These are phyloP conservation scores for Tachina grossa DNA, from an alignment of 2,888 invertebrate species.

Conservation along the genomic window DNA sequence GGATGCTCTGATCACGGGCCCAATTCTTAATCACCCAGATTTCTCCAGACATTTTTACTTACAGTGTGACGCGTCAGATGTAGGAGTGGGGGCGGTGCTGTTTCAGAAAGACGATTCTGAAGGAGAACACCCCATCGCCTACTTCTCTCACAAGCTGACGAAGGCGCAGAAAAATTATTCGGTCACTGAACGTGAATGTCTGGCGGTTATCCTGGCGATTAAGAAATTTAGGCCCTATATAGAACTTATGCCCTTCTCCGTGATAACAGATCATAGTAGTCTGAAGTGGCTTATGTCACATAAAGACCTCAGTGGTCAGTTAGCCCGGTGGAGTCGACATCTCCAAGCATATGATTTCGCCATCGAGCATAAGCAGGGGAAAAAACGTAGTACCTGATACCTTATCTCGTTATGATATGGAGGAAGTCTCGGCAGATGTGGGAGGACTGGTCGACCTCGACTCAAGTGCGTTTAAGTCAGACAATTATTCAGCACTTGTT, in stretches of 20 bases:
- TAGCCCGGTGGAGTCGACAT: background rate
- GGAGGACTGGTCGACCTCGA: too few relatives aligned
- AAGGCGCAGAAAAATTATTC: background rate
- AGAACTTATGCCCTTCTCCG: conserved; percentile 3
- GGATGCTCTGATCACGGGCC: background rate
- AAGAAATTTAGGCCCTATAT: conserved; percentile 4
- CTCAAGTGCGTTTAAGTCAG: background rate
- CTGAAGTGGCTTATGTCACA: too few relatives aligned
- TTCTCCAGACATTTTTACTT: conserved; percentile 14
- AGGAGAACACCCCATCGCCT: too few relatives aligned
- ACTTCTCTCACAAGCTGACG: too few relatives aligned
- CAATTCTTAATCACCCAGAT: conserved; percentile 7
- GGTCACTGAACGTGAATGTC: background rate
- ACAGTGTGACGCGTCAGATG: conserved; percentile 12
- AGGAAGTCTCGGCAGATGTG: too few relatives aligned
- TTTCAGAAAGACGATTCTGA: too few relatives aligned
- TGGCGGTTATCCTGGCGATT: background rate
- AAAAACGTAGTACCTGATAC: background rate
- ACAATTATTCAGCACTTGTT: background rate
- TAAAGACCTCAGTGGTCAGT: background rate
- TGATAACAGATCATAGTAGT: background rate
- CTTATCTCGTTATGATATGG: too few relatives aligned
- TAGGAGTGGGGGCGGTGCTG: too few relatives aligned
- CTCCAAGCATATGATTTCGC: background rate
- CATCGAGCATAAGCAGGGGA: background rate